Evolutionary conservation across 2,113 vertebrate genomes (phyloP).

Genomic region (Pholis gunnellus): DNA sequence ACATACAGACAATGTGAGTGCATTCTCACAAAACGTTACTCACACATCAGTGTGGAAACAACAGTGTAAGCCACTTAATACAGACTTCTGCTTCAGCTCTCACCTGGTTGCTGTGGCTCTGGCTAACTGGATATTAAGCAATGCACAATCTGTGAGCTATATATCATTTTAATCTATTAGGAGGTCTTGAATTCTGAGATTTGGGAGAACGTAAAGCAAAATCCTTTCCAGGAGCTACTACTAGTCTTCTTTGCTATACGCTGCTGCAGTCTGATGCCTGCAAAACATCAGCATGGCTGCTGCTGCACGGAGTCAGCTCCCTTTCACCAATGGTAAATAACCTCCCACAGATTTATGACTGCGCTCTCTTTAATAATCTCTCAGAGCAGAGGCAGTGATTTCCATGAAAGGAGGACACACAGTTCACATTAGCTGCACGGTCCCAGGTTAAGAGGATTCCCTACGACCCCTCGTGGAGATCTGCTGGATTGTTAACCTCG

Average conservation of each 20-base stretch:
- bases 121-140: constrained; percentile 52
- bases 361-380: constrained; percentile 64
- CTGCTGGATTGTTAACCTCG: constrained; percentile 44
- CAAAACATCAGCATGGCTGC: constrained; percentile 34
- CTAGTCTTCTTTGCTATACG: background rate
- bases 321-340: constrained; percentile 70
- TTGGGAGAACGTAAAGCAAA: constrained; percentile 26
- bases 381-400: constrained; percentile 61
- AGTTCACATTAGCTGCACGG: constrained; percentile 57
- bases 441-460: constrained; percentile 78
- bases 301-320: constrained; percentile 36
- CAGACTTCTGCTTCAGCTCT: constrained; percentile 41
- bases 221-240: constrained; percentile 4
- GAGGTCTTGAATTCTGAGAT: constrained; percentile 50
- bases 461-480: constrained; percentile 33
- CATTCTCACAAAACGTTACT: constrained; percentile 10
- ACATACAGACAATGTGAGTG: background rate
- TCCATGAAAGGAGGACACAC: constrained; percentile 54
- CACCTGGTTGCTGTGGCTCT: constrained; percentile 39
- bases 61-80: constrained; percentile 23
- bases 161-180: constrained; percentile 65
- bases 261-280: constrained; percentile 17
- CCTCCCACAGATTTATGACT: constrained; percentile 60
- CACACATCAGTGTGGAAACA: constrained; percentile 30
- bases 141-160: constrained; percentile 38